A percentile compares a stretch with the other conserved stretches of the same genome.
Evolutionary conservation across 2,888 invertebrate species (phyloP).

Genomic region (Epinotia nisella): DNA sequence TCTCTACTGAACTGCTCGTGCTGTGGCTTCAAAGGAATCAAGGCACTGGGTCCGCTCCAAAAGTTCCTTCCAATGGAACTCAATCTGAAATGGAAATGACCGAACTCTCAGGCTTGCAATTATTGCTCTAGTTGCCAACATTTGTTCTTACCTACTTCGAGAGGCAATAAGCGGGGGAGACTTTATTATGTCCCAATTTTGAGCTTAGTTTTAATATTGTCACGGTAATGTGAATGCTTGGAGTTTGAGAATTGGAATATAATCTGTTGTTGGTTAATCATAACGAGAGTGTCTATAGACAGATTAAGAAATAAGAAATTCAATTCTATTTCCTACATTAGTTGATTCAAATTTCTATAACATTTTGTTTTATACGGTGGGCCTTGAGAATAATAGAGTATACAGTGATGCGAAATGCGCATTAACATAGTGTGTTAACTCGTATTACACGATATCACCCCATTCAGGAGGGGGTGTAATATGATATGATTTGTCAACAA

Average conservation of each 20-base stretch:
- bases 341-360: no score
- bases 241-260: conserved; percentile 5
- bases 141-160: conserved; percentile 40
- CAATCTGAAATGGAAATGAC: conserved; percentile 45
- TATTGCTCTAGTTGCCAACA: conserved; percentile 37
- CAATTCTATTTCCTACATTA: no score
- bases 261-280: conserved; percentile 2
- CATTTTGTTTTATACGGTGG: no score
- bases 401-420: not conserved
- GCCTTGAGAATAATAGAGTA: no score
- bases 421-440: not conserved
- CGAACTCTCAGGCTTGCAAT: conserved; percentile 42
- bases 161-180: conserved; percentile 27
- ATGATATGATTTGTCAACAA: not conserved
- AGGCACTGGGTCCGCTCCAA: conserved; percentile 23
- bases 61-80: conserved; percentile 40
- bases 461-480: not conserved
- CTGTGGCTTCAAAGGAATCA: conserved; percentile 25
- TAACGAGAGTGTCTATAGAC: not conserved
- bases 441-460: not conserved
- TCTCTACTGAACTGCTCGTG: not conserved
- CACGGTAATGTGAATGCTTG: not conserved
- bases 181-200: conserved; percentile 24
- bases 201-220: conserved; percentile 19
- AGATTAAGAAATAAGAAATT: no score